Conservation (phyloP, 2,113 vertebrate species). For the Sakesphorus luctuosus region DNA sequence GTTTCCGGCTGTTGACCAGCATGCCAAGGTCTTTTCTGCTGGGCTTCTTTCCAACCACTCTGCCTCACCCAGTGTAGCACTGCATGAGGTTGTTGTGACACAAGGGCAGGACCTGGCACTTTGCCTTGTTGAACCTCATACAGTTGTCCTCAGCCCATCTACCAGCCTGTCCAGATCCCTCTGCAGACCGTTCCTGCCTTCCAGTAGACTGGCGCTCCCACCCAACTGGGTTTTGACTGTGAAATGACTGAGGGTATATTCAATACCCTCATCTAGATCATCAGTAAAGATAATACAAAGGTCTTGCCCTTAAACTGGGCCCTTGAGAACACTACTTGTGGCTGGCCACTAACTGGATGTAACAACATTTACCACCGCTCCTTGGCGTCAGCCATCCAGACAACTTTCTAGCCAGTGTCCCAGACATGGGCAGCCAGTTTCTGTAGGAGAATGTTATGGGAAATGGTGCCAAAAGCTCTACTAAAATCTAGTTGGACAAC, state of each 20-base stretch:
- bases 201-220: neutral
- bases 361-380: neutral
- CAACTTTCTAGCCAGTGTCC: too few species aligned
- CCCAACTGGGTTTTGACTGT: accelerated
- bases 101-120: accelerated
- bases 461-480: too few species aligned
- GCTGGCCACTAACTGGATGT: neutral
- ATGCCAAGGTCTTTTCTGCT: neutral
- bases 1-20: neutral
- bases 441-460: too few species aligned
- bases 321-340: neutral
- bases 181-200: neutral
- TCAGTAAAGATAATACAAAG: neutral
- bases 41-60: neutral
- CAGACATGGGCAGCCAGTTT: too few species aligned
- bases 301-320: neutral
- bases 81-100: neutral
- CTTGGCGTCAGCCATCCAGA: neutral
- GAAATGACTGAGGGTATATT: accelerated
- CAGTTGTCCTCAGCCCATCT: neutral
- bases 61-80: neutral
- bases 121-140: neutral
- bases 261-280: accelerated
- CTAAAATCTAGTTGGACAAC: too few species aligned
- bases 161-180: neutral